Percentiles rank a stretch among this genome's conserved stretches.
Conservation (phyloP, 1,140 invertebrate genomes). For the Reticulitermes speratus region DNA sequence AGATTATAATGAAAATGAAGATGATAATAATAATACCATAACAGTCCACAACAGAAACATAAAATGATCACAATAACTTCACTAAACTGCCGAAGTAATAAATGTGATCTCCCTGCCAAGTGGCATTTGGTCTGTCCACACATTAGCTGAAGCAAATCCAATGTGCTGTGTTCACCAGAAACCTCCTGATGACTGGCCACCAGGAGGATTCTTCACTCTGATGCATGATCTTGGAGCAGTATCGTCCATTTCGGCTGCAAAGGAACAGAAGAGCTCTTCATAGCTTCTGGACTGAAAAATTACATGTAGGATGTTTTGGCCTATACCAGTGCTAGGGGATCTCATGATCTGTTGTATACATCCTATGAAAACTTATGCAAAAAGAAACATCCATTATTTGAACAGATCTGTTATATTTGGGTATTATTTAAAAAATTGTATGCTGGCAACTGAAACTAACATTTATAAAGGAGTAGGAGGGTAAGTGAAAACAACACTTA, state of each 20-base stretch:
- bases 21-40: too few species aligned
- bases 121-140: neutral
- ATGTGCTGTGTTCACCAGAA: constrained; percentile 47
- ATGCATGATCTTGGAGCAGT: constrained; percentile 51
- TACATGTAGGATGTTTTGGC: too few species aligned
- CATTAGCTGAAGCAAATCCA: neutral
- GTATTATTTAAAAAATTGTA: too few species aligned
- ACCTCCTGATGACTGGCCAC: constrained; percentile 54
- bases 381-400: too few species aligned
- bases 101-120: neutral
- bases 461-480: too few species aligned
- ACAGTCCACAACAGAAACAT: neutral
- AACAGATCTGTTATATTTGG: too few species aligned
- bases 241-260: constrained; percentile 47
- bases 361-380: too few species aligned
- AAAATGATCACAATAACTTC: neutral
- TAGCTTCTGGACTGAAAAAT: too few species aligned
- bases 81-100: neutral
- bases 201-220: constrained; percentile 56
- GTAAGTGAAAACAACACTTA: too few species aligned
- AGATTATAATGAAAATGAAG: neutral
- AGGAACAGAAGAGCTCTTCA: constrained; percentile 22
- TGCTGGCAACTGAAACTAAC: too few species aligned
- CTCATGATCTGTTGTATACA: too few species aligned
- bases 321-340: too few species aligned